Conservation (phyloP, 1,140 invertebrate species). For the Philaenus spumarius region DNA sequence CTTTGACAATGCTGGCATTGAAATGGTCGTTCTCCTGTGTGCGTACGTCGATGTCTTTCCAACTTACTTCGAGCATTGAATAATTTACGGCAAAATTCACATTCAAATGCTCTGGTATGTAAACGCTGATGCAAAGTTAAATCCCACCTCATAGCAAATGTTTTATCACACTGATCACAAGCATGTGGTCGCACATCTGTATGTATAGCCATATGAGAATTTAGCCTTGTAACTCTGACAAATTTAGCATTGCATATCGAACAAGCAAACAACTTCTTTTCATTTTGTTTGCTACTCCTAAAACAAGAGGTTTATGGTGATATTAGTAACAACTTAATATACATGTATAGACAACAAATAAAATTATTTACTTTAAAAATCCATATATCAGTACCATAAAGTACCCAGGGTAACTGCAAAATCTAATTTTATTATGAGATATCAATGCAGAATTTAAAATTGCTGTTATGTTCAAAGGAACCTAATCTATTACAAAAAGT, state of each 20-base stretch:
- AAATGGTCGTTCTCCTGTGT: conserved; percentile 43
- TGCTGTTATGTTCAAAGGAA: too few relatives aligned
- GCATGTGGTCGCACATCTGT: conserved; percentile 28
- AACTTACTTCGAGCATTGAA: conserved; percentile 26
- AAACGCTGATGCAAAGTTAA: conserved; percentile 45
- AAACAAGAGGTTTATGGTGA: too few relatives aligned
- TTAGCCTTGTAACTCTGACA: conserved; percentile 18
- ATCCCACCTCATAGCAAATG: conserved; percentile 35
- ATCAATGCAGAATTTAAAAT: too few relatives aligned
- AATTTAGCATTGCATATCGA: conserved; percentile 20
- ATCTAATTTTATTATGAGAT: too few relatives aligned
- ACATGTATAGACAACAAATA: too few relatives aligned
- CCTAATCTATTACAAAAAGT: too few relatives aligned
- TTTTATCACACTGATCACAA: conserved; percentile 35
- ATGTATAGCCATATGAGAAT: conserved; percentile 24
- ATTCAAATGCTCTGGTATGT: conserved; percentile 41
- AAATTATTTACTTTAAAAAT: too few relatives aligned
- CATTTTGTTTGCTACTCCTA: too few relatives aligned
- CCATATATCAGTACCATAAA: too few relatives aligned
- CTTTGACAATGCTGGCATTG: conserved; percentile 44
- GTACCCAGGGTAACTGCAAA: too few relatives aligned
- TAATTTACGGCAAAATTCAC: conserved; percentile 26
- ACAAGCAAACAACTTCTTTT: conserved; percentile 17
- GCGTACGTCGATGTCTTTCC: conserved; percentile 20
- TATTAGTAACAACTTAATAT: too few relatives aligned